phyloP scores from a whole-genome alignment of 2,113 vertebrate species.

The Nerophis ophidion region DNA sequence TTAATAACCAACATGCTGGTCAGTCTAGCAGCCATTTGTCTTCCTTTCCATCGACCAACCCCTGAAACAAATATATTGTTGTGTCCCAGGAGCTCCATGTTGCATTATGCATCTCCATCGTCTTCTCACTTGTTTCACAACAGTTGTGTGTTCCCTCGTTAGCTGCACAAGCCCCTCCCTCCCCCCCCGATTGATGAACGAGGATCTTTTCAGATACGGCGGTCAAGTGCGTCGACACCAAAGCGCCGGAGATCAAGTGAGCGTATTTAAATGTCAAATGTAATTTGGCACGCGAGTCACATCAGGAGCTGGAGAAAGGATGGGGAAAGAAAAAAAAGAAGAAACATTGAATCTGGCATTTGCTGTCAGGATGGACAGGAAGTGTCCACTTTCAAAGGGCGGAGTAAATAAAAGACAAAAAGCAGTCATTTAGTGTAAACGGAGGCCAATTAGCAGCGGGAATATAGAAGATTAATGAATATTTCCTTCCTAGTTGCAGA shows the following conservation, averaged over 20 bases:
- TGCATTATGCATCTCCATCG: too few relatives aligned
- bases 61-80: too few relatives aligned
- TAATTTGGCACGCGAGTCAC: background rate
- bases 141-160: too few relatives aligned
- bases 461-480: constrained; percentile 46
- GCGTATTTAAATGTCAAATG: constrained; percentile 1
- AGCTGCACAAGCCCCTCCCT: too few relatives aligned
- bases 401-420: constrained; percentile 27
- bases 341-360: constrained; percentile 25
- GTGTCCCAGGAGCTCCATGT: too few relatives aligned
- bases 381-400: constrained; percentile 28
- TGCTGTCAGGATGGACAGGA: constrained; percentile 23
- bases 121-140: too few relatives aligned
- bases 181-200: background rate
- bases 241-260: background rate
- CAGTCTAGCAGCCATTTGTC: too few relatives aligned
- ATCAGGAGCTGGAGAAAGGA: background rate
- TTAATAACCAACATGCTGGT: too few relatives aligned
- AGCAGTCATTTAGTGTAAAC: constrained; percentile 39
- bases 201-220: background rate
- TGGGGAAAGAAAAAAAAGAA: constrained; percentile 1
- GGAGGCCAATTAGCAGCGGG: constrained; percentile 56
- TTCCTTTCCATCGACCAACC: too few relatives aligned
- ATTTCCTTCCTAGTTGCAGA: constrained; percentile 54
- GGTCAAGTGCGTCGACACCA: background rate